phyloP scores from a whole-genome alignment of 2,797 vertebrate genomes.

The Cyprinella venusta region DNA sequence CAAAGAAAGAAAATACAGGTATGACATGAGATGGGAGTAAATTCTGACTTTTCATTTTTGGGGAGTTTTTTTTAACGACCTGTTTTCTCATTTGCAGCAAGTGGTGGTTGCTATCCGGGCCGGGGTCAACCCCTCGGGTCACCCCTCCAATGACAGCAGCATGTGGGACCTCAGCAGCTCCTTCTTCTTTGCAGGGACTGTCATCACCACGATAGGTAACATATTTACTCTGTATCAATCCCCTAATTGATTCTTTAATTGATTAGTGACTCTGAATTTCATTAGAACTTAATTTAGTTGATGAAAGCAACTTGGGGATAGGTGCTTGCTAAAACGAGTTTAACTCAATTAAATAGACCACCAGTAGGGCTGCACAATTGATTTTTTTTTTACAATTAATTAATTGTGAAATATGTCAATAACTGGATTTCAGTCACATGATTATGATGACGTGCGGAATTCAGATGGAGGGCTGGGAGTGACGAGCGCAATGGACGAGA shows the following conservation, averaged over 20 bases:
- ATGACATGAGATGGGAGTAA: neutral
- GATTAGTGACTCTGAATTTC: neutral
- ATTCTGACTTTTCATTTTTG: neutral
- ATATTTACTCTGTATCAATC: constrained; percentile 23
- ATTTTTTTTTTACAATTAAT: neutral
- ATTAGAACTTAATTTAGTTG: neutral
- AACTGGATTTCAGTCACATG: too few species aligned
- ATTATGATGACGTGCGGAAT: too few species aligned
- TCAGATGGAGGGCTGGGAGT: too few species aligned
- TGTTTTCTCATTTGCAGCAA: constrained; percentile 78
- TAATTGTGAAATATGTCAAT: neutral
- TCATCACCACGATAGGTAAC: constrained; percentile 98
- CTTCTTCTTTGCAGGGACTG: constrained; percentile 98
- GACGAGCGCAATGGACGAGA: too few species aligned
- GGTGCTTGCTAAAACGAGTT: neutral
- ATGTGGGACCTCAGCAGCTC: constrained; percentile 97
- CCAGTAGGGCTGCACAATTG: neutral
- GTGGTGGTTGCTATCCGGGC: constrained; percentile 93
- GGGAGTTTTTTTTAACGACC: neutral
- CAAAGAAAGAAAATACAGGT: neutral
- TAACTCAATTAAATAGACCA: neutral
- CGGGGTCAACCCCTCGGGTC: constrained; percentile 92
- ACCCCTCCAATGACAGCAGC: constrained; percentile 90
- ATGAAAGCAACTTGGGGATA: neutral
- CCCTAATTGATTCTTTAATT: neutral